phyloP scores from a whole-genome alignment of 1,140 invertebrate genomes.

The Bombus affinis region DNA sequence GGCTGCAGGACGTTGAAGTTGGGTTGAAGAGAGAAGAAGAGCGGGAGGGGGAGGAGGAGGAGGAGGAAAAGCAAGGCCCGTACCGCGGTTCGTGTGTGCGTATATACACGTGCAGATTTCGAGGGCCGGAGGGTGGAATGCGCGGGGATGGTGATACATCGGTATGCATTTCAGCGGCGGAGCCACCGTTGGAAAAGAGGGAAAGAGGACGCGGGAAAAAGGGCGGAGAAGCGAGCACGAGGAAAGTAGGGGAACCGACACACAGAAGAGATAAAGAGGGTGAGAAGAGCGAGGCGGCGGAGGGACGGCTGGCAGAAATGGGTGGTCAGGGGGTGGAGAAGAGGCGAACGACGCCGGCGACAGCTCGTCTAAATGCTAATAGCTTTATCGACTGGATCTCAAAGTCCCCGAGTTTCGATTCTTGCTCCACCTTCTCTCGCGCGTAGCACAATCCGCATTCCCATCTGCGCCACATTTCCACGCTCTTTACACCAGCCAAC shows the following conservation, averaged over 20 bases:
- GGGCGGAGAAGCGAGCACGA: conserved; percentile 31
- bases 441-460: conserved; percentile 54
- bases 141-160: conserved; percentile 71
- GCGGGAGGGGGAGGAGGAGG: not conserved
- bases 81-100: not conserved
- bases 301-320: conserved; percentile 6
- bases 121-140: conserved; percentile 33
- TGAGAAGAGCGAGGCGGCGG: not conserved
- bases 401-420: conserved; percentile 75
- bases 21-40: conserved; percentile 19
- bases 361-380: conserved; percentile 84
- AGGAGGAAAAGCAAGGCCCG: conserved; percentile 32
- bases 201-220: conserved; percentile 47
- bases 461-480: conserved; percentile 59
- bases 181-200: conserved; percentile 56
- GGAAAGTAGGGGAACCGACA: conserved; percentile 24
- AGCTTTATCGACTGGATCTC: conserved; percentile 80
- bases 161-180: conserved; percentile 76
- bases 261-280: conserved; percentile 31
- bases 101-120: conserved; percentile 40
- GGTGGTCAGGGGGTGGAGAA: not conserved
- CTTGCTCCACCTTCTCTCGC: conserved; percentile 61
- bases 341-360: conserved; percentile 66
- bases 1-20: not conserved
- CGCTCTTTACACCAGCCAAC: conserved; percentile 39